Base-by-base conservation (phyloP, 2,888 invertebrate species). In the Leistus spinibarbis region DNA sequence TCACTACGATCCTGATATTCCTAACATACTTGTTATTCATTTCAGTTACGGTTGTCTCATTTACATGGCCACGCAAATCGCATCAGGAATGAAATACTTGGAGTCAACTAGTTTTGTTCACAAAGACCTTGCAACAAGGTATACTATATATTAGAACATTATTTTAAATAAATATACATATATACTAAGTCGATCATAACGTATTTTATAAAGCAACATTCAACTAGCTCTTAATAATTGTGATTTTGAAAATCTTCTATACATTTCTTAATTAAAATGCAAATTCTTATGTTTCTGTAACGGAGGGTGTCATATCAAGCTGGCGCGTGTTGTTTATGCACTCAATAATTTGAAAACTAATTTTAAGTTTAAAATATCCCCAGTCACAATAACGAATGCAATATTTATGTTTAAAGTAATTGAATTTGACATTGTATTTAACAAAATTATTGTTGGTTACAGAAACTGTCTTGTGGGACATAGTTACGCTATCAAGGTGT, bases 51-150 rank as follows among this genome's bases (percentile, higher is more conserved):
- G 94, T 81, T 92, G 93, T 86, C 89, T 95, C 85, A 91, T 95
- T 82, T 94, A 92, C 87, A 93, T 95, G 90, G 94, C 94, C 79
- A 91, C 92, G 78, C 95, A 96, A 88, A 92, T 96, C 84, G 93
- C 95, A 80, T 94, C 95, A 77, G 96, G 95, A 79, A 95, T 96
- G 94, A 94, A 95, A 86, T 94, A 95, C 87, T 89, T 96, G 84
- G 95, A 96, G 86, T 91, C 92, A 79, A 89, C 92, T 85, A 92
- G 93, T 86, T 94, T 93, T 86, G 92, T 96, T 79, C 95, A 96
- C 87, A 90, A 94, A 82, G 95, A 96, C 87, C 88, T 96, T 81
- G 95, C 95, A 79, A 91, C 95, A 80, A 91, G 92, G 92, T 92
- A 88, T 77, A 71, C 3, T 7, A 40, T 3, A 0, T 20, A 40